Base-by-base conservation (phyloP, 2,888 invertebrate species). In the Pristionchus exspectatus region DNA sequence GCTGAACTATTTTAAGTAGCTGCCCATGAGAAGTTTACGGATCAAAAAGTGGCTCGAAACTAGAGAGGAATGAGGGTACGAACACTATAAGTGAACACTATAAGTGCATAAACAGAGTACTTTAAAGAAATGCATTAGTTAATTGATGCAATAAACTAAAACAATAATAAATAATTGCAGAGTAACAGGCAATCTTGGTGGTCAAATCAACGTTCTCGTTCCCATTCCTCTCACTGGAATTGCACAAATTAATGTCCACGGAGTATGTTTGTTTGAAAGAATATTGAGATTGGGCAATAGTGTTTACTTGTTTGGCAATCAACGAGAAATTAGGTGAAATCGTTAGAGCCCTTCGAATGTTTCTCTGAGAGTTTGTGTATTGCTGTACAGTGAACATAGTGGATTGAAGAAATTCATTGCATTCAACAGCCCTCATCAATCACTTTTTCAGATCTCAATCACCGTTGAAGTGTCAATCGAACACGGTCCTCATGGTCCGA, bases 161-260 rank as follows among this genome's bases (percentile, higher is more conserved):
- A 14, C 72, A 72, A 30, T 33, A 81, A 10, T 18, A 50, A 3
- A 5, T 81, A 81, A 81, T 74, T 92, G 88, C 85, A 94, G 94
- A 90, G 93, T 94, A 21, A 94, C 94, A 14, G 94, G 94, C 87
- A 94, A 94, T 89, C 90, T 94, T 33, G 94, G 94, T 21, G 94
- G 94, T 33, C 93, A 94, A 90, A 93, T 94, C 50, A 92, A 93
- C 33, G 93, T 94, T 10, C 92, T 94, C 16, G 88, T 94, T 54
- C 94, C 94, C 18, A 92, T 94, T 69, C 92, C 93, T n/a, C 83
- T 94, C 59, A 92, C 92, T 83, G 94, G 94, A 87, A 93, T 94
- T 84, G 92, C 94, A 21, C 94, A 94, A 85, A 90, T 94, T 87
- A 94, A 94, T 83, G 91, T 93, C 54, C 94, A 94, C 87, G 94